Evolutionary conservation across 1,140 invertebrate genomes (phyloP).

Genomic region (Augochlora pura): DNA sequence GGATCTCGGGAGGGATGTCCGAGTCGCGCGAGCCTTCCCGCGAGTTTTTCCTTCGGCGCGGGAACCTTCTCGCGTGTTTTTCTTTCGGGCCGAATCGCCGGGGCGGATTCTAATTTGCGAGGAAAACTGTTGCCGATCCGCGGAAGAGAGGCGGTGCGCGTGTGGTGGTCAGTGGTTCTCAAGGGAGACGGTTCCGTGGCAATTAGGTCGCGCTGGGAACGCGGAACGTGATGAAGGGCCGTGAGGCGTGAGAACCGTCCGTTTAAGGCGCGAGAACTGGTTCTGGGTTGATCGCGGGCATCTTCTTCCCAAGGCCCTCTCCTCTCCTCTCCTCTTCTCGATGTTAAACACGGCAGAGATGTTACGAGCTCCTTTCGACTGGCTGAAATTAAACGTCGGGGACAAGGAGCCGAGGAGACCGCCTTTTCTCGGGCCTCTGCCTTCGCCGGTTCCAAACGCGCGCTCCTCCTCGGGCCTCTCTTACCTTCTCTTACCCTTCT

Average conservation of each 20-base stretch:
- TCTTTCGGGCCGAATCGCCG: too few relatives aligned
- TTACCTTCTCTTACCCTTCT: too few relatives aligned
- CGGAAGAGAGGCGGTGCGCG: too few relatives aligned
- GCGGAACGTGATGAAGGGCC: slow-evolving; percentile 38
- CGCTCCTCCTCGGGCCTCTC: neutral
- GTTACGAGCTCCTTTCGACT: slow-evolving; percentile 54
- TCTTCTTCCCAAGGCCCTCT: slow-evolving; percentile 63
- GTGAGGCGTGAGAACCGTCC: slow-evolving; percentile 70
- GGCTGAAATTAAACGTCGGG: slow-evolving; percentile 68
- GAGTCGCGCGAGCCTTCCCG: too few relatives aligned
- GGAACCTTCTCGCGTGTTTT: too few relatives aligned
- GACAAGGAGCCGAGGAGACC: slow-evolving; percentile 55
- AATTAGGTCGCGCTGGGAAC: slow-evolving; percentile 53
- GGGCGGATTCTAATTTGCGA: too few relatives aligned
- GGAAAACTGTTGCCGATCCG: too few relatives aligned
- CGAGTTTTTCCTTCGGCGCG: too few relatives aligned
- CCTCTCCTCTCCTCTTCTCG: slow-evolving; percentile 35
- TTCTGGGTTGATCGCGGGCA: slow-evolving; percentile 61
- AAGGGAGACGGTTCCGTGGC: slow-evolving; percentile 18
- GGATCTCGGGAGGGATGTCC: too few relatives aligned
- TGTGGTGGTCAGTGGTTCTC: slow-evolving; percentile 66
- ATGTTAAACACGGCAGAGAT: slow-evolving; percentile 53
- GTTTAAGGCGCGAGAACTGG: slow-evolving; percentile 75
- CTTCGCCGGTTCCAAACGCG: slow-evolving; percentile 32
- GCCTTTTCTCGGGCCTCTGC: slow-evolving; percentile 35